Base-by-base conservation (phyloP, 2,113 vertebrate genomes). In the Porphyrio hochstetteri region DNA sequence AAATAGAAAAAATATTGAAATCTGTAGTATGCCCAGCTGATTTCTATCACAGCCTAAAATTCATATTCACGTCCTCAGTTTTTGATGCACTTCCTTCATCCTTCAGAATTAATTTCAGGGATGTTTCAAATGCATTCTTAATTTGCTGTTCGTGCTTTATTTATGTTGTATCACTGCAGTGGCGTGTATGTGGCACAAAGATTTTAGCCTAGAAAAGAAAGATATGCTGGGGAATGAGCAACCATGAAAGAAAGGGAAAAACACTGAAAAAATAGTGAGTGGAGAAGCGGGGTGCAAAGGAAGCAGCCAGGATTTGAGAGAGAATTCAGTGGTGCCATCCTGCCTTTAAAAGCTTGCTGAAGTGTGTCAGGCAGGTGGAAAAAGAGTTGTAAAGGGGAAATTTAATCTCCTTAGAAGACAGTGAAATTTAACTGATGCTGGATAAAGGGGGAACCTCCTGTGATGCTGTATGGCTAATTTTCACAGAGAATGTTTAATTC, bases 311-410 rank as follows among this genome's bases (percentile, higher is more conserved):
- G 70, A 27, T 64, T 85, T 70, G 52, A 83, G 84, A 56, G 74
- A 65, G 50, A 90, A 36, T 42, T 86, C 55, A 21, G 53, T 81
- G 93, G 35, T 83, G 64, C 69, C 82, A 86, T 52, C 27, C 23
- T 93, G 75, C 78, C 63, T 92, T 71, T 88, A 90, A 90, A 88
- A 78, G 86, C 71, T 77, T 82, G 71, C 61, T 79, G 72, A 69
- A 94, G 44, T 88, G 74, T 13, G 10, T 90, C 79, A 92, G 95
- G 61, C 67, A 88, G 52, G 65, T 87, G 74, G 85, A 93, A 91
- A 92, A 6, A 79, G 86, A 72, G 75, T 63, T 67, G 35, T 78
- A 93, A 86, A 78, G 46, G 40, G 71, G 63, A 79, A 95, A 64
- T 92, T 59, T 80, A 67, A 94, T 95, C 60, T 68, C 3, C 70